These are phyloP conservation scores for Drosophila lini DNA, from an alignment of 1,140 invertebrate genomes.

Conservation along the genomic window DNA sequence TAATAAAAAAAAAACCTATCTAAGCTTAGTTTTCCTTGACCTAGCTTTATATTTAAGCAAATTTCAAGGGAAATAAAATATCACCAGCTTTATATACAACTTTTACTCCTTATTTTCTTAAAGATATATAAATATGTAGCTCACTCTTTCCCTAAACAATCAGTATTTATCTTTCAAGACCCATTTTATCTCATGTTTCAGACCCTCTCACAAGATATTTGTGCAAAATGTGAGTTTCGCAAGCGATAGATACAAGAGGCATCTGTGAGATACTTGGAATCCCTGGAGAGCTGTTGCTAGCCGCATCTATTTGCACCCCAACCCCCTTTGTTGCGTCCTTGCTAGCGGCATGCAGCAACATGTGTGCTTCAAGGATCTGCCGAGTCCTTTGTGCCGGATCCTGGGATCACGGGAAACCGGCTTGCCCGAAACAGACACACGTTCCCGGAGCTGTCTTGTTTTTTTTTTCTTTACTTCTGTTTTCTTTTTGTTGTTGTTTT, in stretches of 20 bases:
- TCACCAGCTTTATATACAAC: neutral
- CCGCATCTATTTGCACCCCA: conserved; percentile 11
- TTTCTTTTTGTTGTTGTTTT: conserved; percentile 9
- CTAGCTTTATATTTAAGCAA: too few species aligned
- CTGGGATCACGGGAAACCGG: conserved; percentile 11
- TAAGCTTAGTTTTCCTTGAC: neutral
- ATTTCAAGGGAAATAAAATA: neutral
- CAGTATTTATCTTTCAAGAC: neutral
- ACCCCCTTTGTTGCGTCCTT: neutral
- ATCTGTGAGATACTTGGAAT: conserved; percentile 1
- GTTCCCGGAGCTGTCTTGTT: neutral
- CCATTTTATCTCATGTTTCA: neutral
- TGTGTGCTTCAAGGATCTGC: conserved; percentile 8
- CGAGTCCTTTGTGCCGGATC: conserved; percentile 5
- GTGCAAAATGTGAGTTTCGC: conserved; percentile 1
- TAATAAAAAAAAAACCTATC: neutral
- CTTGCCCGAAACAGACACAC: conserved; percentile 6
- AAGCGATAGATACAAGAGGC: neutral
- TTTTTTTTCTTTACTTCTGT: neutral
- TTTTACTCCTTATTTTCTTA: neutral
- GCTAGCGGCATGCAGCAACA: conserved; percentile 3
- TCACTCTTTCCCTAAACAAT: neutral
- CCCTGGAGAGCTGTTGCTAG: conserved; percentile 7
- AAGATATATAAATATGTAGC: neutral
- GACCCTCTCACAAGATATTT: neutral